Evolutionary conservation across 1,140 invertebrate genomes (phyloP), one percentile per base, ranked within the genome.

Genomic region (Hypsibius dujardini): DNA sequence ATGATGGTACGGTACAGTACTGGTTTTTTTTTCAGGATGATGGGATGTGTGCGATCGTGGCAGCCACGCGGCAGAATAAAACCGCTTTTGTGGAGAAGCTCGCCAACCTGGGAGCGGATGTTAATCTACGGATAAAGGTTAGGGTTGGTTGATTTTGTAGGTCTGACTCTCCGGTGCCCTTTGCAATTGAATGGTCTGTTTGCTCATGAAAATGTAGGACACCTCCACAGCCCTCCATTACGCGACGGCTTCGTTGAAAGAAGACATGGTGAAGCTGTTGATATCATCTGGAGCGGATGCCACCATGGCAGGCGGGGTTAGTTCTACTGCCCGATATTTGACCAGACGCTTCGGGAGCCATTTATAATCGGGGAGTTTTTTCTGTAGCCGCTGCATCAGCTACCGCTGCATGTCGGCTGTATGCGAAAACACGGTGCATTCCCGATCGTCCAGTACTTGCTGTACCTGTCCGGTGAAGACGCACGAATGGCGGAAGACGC

Each of bases 141-240:
- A n/a, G 47, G 50, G n/a, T 56, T 56, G 50, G 7, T 56, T 12
- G 28, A 2, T 71, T 59, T 3, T 69, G 47, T 59, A 15, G 46
- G 62, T 56, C 1, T 7, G 1, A 71, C n/a, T 59, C 42, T 71
- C 15, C 47, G n/a, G 15, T 50, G 7, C 46, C 45, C 15, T 75
- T 78, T 72, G 76, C 83, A 28, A 28, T 28, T 28, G 28, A 28
- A 28, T 28, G 28, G 28, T 28, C 28, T 28, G 28, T 28, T 28
- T 28, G 28, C 28, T 28, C 28, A 28, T 28, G 28, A 28, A 28
- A 28, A 28, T 81, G 12, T 83, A 95, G 92, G 93, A 97, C 81
- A 92, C 92, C 79, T 90, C 89, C 80, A 93, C 92, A 82, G 89
- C 88, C 46, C 83, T 95, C 46, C 92, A 95, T 80, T 88, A 93